Conservation (phyloP, 35 echinoderm and acorn worm genomes). For the Lytechinus variegatus region DNA sequence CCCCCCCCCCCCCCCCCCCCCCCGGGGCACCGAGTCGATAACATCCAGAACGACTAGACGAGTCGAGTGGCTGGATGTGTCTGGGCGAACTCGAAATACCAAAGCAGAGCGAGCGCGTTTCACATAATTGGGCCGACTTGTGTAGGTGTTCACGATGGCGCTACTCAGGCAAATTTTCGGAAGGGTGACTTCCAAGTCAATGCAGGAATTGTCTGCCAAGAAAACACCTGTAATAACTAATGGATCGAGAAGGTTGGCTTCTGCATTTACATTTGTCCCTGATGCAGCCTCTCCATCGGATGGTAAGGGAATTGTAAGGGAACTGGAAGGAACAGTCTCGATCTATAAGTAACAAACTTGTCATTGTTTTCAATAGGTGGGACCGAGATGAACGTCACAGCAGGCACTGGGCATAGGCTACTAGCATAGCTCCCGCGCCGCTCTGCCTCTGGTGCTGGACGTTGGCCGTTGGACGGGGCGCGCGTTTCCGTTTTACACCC, state of each 20-base stretch:
- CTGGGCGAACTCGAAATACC: neutral
- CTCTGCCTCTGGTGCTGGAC: too few relatives aligned
- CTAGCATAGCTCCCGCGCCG: too few relatives aligned
- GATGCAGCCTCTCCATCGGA: constrained; percentile 12
- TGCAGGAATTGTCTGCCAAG: neutral
- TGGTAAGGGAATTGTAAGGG: neutral
- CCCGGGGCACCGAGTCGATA: too few relatives aligned
- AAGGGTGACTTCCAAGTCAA: neutral
- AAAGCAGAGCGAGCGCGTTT: neutral
- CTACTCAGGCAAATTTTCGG: neutral
- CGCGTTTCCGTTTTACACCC: too few relatives aligned
- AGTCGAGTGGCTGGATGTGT: neutral
- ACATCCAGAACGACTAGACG: neutral
- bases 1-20: too few relatives aligned
- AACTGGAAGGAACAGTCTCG: neutral
- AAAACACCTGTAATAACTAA: neutral
- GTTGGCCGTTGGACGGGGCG: too few relatives aligned
- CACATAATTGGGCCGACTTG: neutral
- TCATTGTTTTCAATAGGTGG: neutral
- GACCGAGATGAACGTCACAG: neutral
- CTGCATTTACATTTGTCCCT: constrained; percentile 41
- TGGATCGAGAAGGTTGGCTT: neutral
- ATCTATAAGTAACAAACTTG: neutral
- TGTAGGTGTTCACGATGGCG: neutral
- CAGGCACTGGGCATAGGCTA: too few relatives aligned